Conservation (phyloP, 1,140 invertebrate species). For the Tetramorium parvispinum region DNA sequence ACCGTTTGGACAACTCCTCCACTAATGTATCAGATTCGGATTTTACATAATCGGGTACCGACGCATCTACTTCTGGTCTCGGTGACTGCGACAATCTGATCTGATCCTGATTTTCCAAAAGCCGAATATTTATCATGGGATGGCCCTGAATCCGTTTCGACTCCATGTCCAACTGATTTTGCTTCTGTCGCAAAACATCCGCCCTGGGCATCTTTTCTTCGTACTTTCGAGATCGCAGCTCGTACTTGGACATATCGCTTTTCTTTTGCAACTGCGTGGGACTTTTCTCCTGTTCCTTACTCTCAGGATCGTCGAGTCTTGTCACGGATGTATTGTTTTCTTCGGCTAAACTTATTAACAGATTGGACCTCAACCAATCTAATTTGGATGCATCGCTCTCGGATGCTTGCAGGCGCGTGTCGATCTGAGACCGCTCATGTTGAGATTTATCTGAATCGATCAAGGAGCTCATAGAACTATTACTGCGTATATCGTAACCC, state of each 20-base stretch:
- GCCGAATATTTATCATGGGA: constrained; percentile 56
- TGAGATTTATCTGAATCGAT: constrained; percentile 85
- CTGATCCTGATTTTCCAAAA: constrained; percentile 60
- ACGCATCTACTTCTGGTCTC: constrained; percentile 62
- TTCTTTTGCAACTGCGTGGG: constrained; percentile 59
- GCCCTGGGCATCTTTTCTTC: constrained; percentile 84
- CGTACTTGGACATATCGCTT: constrained; percentile 75
- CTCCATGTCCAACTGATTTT: constrained; percentile 74
- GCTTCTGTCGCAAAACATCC: constrained; percentile 75
- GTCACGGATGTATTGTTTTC: constrained; percentile 63
- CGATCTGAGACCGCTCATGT: constrained; percentile 80
- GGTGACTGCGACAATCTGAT: constrained; percentile 32
- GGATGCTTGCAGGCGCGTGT: constrained; percentile 70
- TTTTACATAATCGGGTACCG: constrained; percentile 70
- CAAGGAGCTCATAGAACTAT: constrained; percentile 84
- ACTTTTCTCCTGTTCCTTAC: constrained; percentile 55
- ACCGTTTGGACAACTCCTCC: constrained; percentile 74
- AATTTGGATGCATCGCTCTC: constrained; percentile 72
- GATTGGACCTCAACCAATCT: constrained; percentile 63
- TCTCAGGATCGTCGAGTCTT: constrained; percentile 61
- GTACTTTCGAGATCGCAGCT: constrained; percentile 81
- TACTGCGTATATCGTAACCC: constrained; percentile 84
- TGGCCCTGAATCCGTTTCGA: constrained; percentile 65
- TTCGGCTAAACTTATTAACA: constrained; percentile 61
- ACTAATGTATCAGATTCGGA: constrained; percentile 82